Evolutionary conservation across 2,888 invertebrate species (phyloP).

Genomic region (Tridacna gigas): DNA sequence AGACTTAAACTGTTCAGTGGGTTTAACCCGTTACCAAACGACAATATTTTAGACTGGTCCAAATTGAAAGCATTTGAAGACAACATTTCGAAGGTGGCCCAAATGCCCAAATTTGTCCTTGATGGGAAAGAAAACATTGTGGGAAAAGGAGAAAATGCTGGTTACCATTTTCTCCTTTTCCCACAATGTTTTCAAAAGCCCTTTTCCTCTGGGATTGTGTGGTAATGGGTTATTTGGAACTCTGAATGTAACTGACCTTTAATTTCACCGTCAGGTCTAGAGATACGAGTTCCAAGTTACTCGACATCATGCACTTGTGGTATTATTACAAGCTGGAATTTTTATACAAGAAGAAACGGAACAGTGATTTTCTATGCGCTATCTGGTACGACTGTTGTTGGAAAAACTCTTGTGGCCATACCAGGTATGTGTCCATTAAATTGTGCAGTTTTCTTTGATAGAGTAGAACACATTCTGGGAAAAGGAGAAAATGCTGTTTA

Average conservation of each 20-base stretch:
- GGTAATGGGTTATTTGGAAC: not conserved
- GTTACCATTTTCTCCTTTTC: not conserved
- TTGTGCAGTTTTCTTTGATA: too few species aligned
- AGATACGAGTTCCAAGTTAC: constrained; percentile 23
- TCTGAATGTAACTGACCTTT: not conserved
- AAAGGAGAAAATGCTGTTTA: too few species aligned
- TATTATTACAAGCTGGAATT: constrained; percentile 52
- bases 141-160: not conserved
- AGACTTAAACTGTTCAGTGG: too few species aligned
- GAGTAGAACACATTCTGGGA: too few species aligned
- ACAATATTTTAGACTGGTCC: too few species aligned
- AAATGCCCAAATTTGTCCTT: too few species aligned
- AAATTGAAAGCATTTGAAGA: too few species aligned
- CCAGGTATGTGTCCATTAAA: constrained; percentile 32
- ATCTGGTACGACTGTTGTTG: constrained; percentile 5
- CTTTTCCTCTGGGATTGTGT: not conserved
- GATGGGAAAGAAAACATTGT: not conserved
- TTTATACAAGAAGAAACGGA: constrained; percentile 42
- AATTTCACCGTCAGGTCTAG: constrained; percentile 22
- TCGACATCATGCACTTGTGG: constrained; percentile 42
- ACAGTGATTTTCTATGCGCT: constrained; percentile 46
- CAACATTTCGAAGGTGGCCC: too few species aligned
- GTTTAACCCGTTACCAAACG: too few species aligned
- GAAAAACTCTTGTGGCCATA: constrained; percentile 35
- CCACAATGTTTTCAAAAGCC: not conserved